A percentile compares a stretch with the other conserved stretches of the same genome.
phyloP scores from a whole-genome alignment of 2,888 invertebrate species.

The Sinopyrophorus schimmeli region DNA sequence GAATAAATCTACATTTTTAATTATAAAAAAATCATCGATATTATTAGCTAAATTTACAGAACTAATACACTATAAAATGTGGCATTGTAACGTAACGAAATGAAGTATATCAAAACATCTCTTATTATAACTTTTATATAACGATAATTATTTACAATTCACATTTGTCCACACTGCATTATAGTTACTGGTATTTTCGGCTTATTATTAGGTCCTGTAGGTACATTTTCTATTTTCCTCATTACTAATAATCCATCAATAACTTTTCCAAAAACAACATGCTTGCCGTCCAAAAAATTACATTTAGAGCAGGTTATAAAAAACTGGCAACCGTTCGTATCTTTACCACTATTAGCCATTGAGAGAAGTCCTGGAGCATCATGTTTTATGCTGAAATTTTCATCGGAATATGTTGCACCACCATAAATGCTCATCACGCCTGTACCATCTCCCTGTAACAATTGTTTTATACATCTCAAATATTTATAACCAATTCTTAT shows the following conservation, averaged over 20 bases:
- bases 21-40: too few species aligned
- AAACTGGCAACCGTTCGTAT: conserved; percentile 99
- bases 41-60: too few species aligned
- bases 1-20: too few species aligned
- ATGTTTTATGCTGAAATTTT: conserved; percentile 94
- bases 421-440: conserved; percentile 98
- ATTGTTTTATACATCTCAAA: conserved; percentile 9
- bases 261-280: conserved; percentile 98
- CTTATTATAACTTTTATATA: too few species aligned
- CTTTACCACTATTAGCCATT: conserved; percentile 99
- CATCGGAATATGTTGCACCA: conserved; percentile 92
- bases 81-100: too few species aligned
- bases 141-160: conserved; percentile 46
- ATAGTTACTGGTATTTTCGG: conserved; percentile 98
- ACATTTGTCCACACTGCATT: conserved; percentile 99
- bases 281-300: conserved; percentile 97
- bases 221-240: conserved; percentile 99
- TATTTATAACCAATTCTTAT: conserved; percentile 51
- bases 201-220: conserved; percentile 98
- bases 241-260: conserved; percentile 97
- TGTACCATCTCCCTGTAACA: conserved; percentile 89
- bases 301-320: conserved; percentile 99
- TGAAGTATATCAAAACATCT: too few species aligned
- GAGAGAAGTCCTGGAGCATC: conserved; percentile 93
- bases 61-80: too few species aligned